Conservation (phyloP, 1,140 invertebrate genomes). For the Drosophila varians region DNA sequence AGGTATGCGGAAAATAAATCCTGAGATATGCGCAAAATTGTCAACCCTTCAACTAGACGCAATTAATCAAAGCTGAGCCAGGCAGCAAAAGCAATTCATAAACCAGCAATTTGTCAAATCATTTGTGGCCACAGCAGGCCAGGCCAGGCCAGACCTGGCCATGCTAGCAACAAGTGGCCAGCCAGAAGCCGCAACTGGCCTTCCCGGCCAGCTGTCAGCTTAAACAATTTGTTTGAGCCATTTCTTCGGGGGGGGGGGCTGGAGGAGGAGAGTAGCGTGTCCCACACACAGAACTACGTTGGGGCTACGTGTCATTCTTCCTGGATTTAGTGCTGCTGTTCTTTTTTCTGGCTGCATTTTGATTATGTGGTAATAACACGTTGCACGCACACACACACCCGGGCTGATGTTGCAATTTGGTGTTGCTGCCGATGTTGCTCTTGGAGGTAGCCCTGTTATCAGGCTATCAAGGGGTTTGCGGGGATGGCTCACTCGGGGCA, state of each 20-base stretch:
- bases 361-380: slow-evolving; percentile 79
- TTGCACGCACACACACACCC: slow-evolving; percentile 67
- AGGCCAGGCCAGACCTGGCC: too few relatives aligned
- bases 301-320: slow-evolving; percentile 56
- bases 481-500: too few relatives aligned
- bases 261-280: slow-evolving; percentile 38
- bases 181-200: slow-evolving; percentile 27
- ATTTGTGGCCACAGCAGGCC: too few relatives aligned
- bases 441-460: slow-evolving; percentile 68
- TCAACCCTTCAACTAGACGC: slow-evolving; percentile 66
- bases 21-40: slow-evolving; percentile 61
- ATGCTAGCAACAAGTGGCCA: slow-evolving; percentile 32
- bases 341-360: slow-evolving; percentile 57
- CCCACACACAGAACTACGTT: slow-evolving; percentile 51
- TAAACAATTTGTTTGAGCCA: slow-evolving; percentile 81
- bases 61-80: slow-evolving; percentile 63
- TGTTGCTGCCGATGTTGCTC: slow-evolving; percentile 31
- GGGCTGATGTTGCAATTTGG: slow-evolving; percentile 52
- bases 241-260: slow-evolving; percentile 36
- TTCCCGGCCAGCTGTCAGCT: slow-evolving; percentile 69
- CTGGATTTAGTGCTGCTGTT: slow-evolving; percentile 18
- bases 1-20: slow-evolving; percentile 61
- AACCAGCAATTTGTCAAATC: slow-evolving; percentile 80
- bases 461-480: slow-evolving; percentile 20
- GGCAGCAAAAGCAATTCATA: slow-evolving; percentile 61